Evolutionary conservation across 1,140 invertebrate genomes (phyloP).

Genomic region (Penaeus indicus): DNA sequence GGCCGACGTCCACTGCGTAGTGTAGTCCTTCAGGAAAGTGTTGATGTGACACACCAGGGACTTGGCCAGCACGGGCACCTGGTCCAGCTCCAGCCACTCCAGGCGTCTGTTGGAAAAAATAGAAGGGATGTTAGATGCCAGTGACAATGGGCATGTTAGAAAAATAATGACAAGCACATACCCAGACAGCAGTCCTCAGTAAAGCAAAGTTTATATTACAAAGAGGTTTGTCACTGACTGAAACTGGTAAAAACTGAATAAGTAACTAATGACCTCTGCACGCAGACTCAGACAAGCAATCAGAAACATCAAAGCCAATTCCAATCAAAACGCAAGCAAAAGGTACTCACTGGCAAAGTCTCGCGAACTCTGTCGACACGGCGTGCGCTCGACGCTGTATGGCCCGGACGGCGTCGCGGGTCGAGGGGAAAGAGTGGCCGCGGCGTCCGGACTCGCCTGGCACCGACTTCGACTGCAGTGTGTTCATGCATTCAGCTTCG

Average conservation of each 20-base stretch:
- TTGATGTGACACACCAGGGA: constrained; percentile 63
- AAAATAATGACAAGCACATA: no score
- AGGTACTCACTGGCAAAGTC: constrained; percentile 75
- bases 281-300: no score
- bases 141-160: not conserved
- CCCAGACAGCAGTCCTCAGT: no score
- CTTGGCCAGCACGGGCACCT: constrained; percentile 57
- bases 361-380: constrained; percentile 76
- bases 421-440: constrained; percentile 10
- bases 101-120: constrained; percentile 46
- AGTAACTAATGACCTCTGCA: no score
- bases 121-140: constrained; percentile 41
- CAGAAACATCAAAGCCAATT: not conserved
- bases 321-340: not conserved
- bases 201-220: no score
- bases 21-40: constrained; percentile 63
- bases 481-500: constrained; percentile 84
- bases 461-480: constrained; percentile 82
- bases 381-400: constrained; percentile 72
- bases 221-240: no score
- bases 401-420: constrained; percentile 70
- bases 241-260: no score
- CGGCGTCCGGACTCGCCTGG: constrained; percentile 48
- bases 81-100: constrained; percentile 58
- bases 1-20: constrained; percentile 55